These are phyloP conservation scores for Sardina pilchardus DNA, from an alignment of 2,113 vertebrate species.

Conservation along the genomic window DNA sequence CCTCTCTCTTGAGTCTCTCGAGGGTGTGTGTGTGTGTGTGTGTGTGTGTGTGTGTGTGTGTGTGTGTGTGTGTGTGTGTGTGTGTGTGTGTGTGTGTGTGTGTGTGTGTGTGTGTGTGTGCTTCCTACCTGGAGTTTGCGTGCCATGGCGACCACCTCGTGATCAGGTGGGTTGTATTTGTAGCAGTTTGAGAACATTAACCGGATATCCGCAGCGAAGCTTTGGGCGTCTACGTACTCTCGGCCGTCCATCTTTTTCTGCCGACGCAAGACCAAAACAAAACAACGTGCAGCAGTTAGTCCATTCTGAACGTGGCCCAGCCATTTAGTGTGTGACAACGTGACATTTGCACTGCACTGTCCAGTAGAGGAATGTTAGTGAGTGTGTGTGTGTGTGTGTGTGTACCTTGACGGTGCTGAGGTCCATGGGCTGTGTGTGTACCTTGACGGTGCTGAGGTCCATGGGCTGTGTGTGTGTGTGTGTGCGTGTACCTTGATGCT, in stretches of 20 bases:
- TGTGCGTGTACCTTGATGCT: neutral
- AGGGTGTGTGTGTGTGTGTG: no score
- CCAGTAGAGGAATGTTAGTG: no score
- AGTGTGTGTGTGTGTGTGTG: no score
- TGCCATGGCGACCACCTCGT: slow-evolving; percentile 98
- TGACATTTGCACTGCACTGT: no score
- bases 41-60: no score
- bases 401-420: no score
- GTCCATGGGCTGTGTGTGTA: neutral
- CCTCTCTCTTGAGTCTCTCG: no score
- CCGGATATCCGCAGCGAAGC: slow-evolving; percentile 94
- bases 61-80: no score
- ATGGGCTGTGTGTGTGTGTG: slow-evolving; percentile 73
- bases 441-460: slow-evolving; percentile 57
- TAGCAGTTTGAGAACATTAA: slow-evolving; percentile 99
- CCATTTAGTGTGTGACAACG: neutral
- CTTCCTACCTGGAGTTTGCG: slow-evolving; percentile 90
- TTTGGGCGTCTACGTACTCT: slow-evolving; percentile 92
- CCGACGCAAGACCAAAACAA: slow-evolving; percentile 38
- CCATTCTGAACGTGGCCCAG: no score
- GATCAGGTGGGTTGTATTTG: slow-evolving; percentile 98
- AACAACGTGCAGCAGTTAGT: neutral
- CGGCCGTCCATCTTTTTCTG: slow-evolving; percentile 97
- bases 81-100: no score
- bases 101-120: no score